phyloP scores from a whole-genome alignment of 2,113 vertebrate species.

The Lonchura striata region DNA sequence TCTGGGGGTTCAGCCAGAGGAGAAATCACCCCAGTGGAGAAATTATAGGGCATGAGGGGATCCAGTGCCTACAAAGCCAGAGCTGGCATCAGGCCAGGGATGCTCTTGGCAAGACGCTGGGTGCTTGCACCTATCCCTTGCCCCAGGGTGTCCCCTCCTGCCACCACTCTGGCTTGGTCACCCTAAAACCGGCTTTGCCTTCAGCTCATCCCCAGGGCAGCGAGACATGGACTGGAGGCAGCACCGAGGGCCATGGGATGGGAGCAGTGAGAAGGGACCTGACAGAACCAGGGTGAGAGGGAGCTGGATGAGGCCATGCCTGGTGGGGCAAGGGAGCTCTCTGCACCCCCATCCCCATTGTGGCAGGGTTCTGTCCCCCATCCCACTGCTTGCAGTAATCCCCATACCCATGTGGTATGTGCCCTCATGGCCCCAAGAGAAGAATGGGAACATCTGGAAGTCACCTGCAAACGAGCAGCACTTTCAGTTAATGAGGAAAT shows the following conservation, averaged over 20 bases:
- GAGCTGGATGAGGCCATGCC: background rate
- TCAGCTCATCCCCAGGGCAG: background rate
- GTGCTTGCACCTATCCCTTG: background rate
- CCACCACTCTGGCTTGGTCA: background rate
- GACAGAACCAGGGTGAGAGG: background rate
- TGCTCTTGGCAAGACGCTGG: background rate
- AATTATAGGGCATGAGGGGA: background rate
- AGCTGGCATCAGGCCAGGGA: background rate
- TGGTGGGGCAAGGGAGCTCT: background rate
- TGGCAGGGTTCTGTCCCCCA: background rate
- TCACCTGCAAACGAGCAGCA: background rate
- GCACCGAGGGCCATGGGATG: background rate
- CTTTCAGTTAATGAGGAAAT: slow-evolving; percentile 65
- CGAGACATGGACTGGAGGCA: background rate
- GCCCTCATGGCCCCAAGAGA: background rate
- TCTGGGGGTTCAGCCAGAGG: background rate
- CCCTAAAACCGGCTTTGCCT: background rate
- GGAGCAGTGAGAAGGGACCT: background rate
- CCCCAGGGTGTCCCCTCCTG: background rate
- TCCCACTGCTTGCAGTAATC: background rate
- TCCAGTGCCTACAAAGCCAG: background rate
- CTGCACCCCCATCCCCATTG: background rate
- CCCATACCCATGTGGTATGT: background rate
- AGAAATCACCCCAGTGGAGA: background rate
- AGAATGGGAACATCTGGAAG: slow-evolving; percentile 66